phyloP scores from a whole-genome alignment of 2,888 invertebrate genomes.

The Archips crataeganus region DNA sequence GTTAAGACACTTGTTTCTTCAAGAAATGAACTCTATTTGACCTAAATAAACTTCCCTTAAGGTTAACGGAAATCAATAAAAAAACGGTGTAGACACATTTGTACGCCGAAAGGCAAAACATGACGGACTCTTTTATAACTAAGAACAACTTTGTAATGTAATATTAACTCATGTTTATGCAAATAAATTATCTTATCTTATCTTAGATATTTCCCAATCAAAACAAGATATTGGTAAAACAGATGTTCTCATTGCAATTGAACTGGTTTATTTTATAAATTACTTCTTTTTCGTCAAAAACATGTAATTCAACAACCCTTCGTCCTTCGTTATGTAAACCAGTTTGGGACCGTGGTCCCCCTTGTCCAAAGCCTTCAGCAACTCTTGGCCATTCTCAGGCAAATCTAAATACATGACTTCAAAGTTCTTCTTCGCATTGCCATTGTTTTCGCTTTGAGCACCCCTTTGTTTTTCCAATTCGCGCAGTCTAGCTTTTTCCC shows the following conservation, averaged over 20 bases:
- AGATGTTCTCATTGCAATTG: background rate
- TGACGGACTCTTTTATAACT: too few species aligned
- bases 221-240: background rate
- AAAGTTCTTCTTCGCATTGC: background rate
- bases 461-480: background rate
- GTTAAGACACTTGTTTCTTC: too few species aligned
- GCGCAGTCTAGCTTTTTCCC: slow-evolving; percentile 9
- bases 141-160: too few species aligned
- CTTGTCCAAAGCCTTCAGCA: slow-evolving; percentile 10
- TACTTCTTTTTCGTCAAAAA: slow-evolving; percentile 16
- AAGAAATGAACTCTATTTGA: too few species aligned
- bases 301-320: slow-evolving; percentile 23
- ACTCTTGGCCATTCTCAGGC: slow-evolving; percentile 26
- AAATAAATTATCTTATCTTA: too few species aligned
- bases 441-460: background rate
- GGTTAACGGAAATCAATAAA: too few species aligned
- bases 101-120: too few species aligned
- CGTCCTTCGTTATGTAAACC: slow-evolving; percentile 24
- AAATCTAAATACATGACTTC: slow-evolving; percentile 24
- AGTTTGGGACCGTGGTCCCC: background rate
- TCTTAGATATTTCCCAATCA: too few species aligned
- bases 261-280: background rate
- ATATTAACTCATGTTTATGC: too few species aligned
- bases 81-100: too few species aligned
- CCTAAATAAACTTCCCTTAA: too few species aligned